Conservation (phyloP, 2,888 invertebrate genomes). For the Metalampra italica region DNA sequence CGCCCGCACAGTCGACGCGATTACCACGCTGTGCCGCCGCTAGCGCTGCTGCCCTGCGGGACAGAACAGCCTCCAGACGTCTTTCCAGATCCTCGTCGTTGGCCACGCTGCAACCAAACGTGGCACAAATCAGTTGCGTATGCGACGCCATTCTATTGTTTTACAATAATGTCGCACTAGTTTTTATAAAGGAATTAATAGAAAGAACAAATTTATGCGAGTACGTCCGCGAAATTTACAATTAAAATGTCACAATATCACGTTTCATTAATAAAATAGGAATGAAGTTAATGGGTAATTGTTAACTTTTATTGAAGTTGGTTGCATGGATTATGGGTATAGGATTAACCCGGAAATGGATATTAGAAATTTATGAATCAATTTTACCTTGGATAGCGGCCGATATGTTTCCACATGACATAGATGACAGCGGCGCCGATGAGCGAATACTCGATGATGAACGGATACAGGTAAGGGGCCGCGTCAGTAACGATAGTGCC, state of each 20-base stretch:
- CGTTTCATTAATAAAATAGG: too few relatives aligned
- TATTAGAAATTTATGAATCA: not conserved
- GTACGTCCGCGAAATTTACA: too few relatives aligned
- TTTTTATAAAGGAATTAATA: too few relatives aligned
- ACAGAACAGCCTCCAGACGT: conserved; percentile 91
- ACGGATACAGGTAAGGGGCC: conserved; percentile 96
- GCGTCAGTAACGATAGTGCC: conserved; percentile 95
- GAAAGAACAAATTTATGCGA: too few relatives aligned
- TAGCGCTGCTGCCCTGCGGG: conserved; percentile 90
- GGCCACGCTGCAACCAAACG: conserved; percentile 77
- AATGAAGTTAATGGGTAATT: too few relatives aligned
- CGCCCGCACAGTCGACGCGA: conserved; percentile 95
- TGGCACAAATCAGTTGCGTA: conserved; percentile 49
- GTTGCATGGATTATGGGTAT: not conserved
- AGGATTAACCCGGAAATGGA: too few relatives aligned
- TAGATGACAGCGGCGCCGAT: conserved; percentile 97
- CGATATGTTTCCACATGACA: conserved; percentile 98
- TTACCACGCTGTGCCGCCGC: conserved; percentile 90
- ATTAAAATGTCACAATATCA: too few relatives aligned
- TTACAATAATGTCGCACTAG: not conserved
- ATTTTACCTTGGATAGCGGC: conserved; percentile 87
- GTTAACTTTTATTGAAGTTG: too few relatives aligned
- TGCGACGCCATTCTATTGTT: conserved; percentile 13
- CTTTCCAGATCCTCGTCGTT: conserved; percentile 92
- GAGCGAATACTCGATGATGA: conserved; percentile 96